phyloP scores from a whole-genome alignment of 1,140 invertebrate species.

The Platorchestia sp. region DNA sequence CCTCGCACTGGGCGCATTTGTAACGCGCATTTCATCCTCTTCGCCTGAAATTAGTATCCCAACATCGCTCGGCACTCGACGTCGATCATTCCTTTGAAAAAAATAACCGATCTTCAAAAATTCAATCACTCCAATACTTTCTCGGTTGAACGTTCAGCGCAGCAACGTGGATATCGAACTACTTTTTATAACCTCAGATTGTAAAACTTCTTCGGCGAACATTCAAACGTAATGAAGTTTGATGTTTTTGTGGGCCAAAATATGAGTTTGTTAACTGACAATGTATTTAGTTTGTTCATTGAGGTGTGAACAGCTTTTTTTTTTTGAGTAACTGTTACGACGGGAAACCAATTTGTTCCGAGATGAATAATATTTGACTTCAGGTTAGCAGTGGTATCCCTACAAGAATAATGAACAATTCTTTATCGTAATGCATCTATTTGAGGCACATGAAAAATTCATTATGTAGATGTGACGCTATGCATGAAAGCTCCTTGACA shows the following conservation, averaged over 20 bases:
- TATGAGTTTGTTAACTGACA: neutral
- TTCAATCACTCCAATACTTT: neutral
- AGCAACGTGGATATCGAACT: neutral
- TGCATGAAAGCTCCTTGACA: neutral
- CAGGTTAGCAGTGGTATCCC: no score
- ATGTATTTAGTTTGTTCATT: neutral
- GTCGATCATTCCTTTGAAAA: neutral
- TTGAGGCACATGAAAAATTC: no score
- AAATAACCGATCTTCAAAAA: neutral
- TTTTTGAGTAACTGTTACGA: no score
- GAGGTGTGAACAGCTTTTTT: no score
- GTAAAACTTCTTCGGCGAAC: neutral
- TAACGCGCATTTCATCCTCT: neutral
- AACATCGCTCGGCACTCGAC: neutral
- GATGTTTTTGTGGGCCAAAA: neutral
- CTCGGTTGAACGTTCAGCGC: neutral
- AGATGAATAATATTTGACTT: no score
- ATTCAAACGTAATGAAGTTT: neutral
- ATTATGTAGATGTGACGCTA: neutral
- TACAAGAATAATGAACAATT: no score
- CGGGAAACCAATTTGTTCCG: no score
- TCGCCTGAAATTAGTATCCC: neutral
- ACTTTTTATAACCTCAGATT: neutral
- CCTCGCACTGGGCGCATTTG: neutral
- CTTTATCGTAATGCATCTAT: no score